These are phyloP conservation scores for Standfussiana lucernea DNA, from an alignment of 2,888 invertebrate genomes.

Conservation along the genomic window DNA sequence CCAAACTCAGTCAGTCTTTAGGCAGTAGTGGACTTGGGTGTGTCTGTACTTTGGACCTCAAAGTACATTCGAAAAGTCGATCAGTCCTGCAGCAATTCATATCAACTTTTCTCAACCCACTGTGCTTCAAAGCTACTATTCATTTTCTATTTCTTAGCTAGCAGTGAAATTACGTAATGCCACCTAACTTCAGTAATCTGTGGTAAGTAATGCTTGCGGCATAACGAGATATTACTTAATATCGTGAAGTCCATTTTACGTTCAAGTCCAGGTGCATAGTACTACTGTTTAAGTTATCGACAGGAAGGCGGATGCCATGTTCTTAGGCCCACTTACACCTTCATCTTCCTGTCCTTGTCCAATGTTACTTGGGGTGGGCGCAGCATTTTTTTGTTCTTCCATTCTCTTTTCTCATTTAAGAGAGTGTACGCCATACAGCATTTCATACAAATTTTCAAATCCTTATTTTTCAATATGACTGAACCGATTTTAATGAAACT, in stretches of 20 bases:
- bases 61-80: not conserved
- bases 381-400: not conserved
- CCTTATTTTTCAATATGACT: no score
- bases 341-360: not conserved
- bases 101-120: not conserved
- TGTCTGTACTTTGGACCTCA: not conserved
- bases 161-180: slow-evolving; percentile 20
- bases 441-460: no score
- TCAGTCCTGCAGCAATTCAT: not conserved
- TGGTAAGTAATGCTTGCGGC: slow-evolving; percentile 33
- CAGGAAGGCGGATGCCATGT: not conserved
- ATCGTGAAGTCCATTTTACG: slow-evolving; percentile 2
- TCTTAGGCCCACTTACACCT: not conserved
- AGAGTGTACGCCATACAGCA: no score
- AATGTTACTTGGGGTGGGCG: not conserved
- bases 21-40: not conserved
- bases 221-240: slow-evolving; percentile 18
- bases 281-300: not conserved
- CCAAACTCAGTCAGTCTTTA: not conserved
- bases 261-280: slow-evolving; percentile 30
- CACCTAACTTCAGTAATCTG: slow-evolving; percentile 30
- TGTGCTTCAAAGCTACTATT: slow-evolving; percentile 15
- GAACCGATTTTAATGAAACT: no score
- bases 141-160: slow-evolving; percentile 25
- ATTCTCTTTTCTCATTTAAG: not conserved